Evolutionary conservation across 2,113 vertebrate genomes (phyloP).

Genomic region (Nannobrachium achirus): DNA sequence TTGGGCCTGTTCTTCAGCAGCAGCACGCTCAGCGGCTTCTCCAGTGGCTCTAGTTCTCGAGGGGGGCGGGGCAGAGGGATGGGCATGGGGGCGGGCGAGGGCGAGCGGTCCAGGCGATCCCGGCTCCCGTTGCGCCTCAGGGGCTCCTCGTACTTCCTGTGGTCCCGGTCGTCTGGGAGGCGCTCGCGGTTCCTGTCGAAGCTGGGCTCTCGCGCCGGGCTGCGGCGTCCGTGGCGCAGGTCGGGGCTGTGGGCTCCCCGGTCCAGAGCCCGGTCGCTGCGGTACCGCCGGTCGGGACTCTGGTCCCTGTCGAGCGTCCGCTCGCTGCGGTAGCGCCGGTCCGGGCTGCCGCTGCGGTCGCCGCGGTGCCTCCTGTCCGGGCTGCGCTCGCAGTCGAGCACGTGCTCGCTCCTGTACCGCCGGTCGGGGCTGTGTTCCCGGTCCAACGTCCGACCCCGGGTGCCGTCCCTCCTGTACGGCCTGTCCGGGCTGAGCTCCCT

Average conservation of each 20-base stretch:
- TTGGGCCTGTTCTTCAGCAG: slow-evolving; percentile 88
- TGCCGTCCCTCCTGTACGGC: slow-evolving; percentile 78
- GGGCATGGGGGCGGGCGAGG: slow-evolving; percentile 53
- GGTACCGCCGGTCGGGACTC: slow-evolving; percentile 71
- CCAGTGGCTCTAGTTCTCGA: slow-evolving; percentile 70
- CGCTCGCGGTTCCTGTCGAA: slow-evolving; percentile 51
- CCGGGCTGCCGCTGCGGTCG: slow-evolving; percentile 66
- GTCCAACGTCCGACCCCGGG: slow-evolving; percentile 82
- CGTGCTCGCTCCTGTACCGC: slow-evolving; percentile 67
- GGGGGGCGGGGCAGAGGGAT: slow-evolving; percentile 65
- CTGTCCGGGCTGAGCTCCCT: slow-evolving; percentile 80
- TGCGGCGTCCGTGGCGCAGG: slow-evolving; percentile 57
- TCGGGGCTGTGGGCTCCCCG: slow-evolving; percentile 73
- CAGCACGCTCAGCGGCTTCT: slow-evolving; percentile 86
- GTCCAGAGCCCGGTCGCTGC: slow-evolving; percentile 80
- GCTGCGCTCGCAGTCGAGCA: slow-evolving; percentile 74
- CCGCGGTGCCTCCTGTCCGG: slow-evolving; percentile 76
- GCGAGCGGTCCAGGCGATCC: slow-evolving; percentile 75
- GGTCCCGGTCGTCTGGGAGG: slow-evolving; percentile 33
- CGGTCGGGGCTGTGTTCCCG: slow-evolving; percentile 76
- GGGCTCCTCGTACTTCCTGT: slow-evolving; percentile 63
- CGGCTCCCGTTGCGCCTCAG: slow-evolving; percentile 76
- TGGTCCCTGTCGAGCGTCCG: slow-evolving; percentile 76
- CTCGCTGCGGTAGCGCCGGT: slow-evolving; percentile 70
- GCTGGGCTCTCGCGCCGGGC: slow-evolving; percentile 22